Evolutionary conservation across 2,888 invertebrate genomes (phyloP).

Genomic region (Pseudanteris insignis): DNA sequence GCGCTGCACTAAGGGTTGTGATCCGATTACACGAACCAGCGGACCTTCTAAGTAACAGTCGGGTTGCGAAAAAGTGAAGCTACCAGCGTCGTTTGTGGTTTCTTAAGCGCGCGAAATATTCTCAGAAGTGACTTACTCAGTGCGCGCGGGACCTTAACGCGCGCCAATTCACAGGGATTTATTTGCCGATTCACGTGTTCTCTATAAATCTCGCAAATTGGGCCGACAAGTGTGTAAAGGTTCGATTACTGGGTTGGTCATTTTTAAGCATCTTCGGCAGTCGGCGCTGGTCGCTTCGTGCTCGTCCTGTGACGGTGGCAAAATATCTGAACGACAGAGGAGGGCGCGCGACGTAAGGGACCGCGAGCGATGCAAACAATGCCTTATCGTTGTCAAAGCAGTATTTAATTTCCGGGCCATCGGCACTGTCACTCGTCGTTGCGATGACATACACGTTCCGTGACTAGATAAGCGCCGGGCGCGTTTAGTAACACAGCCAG

Average conservation of each 20-base stretch:
- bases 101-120: conserved; percentile 37
- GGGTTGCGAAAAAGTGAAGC: conserved; percentile 42
- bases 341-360: conserved; percentile 6
- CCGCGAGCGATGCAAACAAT: conserved; percentile 29
- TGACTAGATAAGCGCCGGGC: conserved; percentile 32
- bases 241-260: no score
- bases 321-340: no score
- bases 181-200: no score
- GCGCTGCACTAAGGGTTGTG: conserved; percentile 40
- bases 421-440: conserved; percentile 47
- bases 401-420: conserved; percentile 58
- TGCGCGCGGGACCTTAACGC: no score
- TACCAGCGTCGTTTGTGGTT: conserved; percentile 26
- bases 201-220: no score
- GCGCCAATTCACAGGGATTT: no score
- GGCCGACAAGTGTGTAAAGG: no score
- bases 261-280: neutral
- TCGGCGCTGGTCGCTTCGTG: no score
- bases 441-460: conserved; percentile 37
- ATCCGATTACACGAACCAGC: conserved; percentile 51
- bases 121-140: conserved; percentile 14
- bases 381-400: conserved; percentile 46
- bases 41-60: conserved; percentile 37
- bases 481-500: conserved; percentile 30
- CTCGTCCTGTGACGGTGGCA: no score